These are phyloP conservation scores for Acanthurus lineatus DNA, from an alignment of 2,797 vertebrate species.

Conservation along the genomic window DNA sequence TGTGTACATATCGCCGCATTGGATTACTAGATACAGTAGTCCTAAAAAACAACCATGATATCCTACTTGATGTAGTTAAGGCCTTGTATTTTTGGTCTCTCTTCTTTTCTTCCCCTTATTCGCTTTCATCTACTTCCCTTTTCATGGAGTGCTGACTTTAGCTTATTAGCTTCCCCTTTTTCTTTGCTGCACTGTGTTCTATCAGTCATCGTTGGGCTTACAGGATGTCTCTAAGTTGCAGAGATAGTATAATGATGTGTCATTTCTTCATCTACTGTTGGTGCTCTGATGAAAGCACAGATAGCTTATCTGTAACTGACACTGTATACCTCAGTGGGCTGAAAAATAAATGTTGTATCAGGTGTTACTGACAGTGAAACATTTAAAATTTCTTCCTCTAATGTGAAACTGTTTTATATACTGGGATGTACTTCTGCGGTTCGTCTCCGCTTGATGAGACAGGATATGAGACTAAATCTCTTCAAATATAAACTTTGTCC, in stretches of 20 bases:
- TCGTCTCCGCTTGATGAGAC: slow-evolving; percentile 26
- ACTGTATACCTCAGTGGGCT: slow-evolving; percentile 6
- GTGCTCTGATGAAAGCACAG: slow-evolving; percentile 18
- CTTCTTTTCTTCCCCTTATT: slow-evolving; percentile 24
- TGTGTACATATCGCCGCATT: neutral
- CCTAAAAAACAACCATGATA: neutral
- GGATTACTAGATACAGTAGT: neutral
- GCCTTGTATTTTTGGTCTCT: slow-evolving; percentile 1
- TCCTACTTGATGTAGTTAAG: neutral
- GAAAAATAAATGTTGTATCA: slow-evolving; percentile 15
- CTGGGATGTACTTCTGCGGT: neutral
- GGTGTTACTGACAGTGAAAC: neutral
- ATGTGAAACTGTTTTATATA: neutral
- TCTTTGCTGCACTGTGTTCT: slow-evolving; percentile 10
- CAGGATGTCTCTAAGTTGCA: slow-evolving; percentile 20
- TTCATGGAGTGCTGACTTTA: slow-evolving; percentile 56
- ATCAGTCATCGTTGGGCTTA: neutral
- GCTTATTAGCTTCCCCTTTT: slow-evolving; percentile 45
- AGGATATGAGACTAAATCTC: neutral
- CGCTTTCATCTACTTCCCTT: slow-evolving; percentile 51
- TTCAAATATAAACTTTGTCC: neutral
- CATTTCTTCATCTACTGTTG: slow-evolving; percentile 33
- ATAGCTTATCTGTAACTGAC: slow-evolving; percentile 41
- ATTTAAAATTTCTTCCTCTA: neutral
- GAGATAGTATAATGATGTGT: neutral